These are phyloP conservation scores for zebrafish (Danio rerio) DNA, from an alignment of 2,113 vertebrate genomes.

Conservation along the genomic window GRCz12tu NC_133184.1:14549001-14549500, in stretches of 20 bases:
- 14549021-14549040: conserved; percentile 77
- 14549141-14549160: conserved; percentile 72
- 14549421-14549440: conserved; percentile 98
- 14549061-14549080: conserved; percentile 51
- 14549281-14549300: conserved; percentile 14
- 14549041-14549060: conserved; percentile 71
- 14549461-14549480: conserved; percentile 88
- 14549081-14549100: conserved; percentile 67
- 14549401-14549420: conserved; percentile 97
- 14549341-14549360: neutral
- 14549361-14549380: conserved; percentile 90
- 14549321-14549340: conserved; percentile 61
- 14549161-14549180: conserved; percentile 63
- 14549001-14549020: conserved; percentile 69
- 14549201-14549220: conserved; percentile 71
- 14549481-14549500: conserved; percentile 96
- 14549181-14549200: conserved; percentile 14
- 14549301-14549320: conserved; percentile 49
- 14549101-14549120: conserved; percentile 61
- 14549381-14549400: conserved; percentile 98
- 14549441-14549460: conserved; percentile 97
- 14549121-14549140: conserved; percentile 58
- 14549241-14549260: conserved; percentile 30
- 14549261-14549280: conserved; percentile 15
- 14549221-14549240: conserved; percentile 78